These are phyloP conservation scores for Melanotus villosus DNA, from an alignment of 2,888 invertebrate species.

Conservation along the genomic window DNA sequence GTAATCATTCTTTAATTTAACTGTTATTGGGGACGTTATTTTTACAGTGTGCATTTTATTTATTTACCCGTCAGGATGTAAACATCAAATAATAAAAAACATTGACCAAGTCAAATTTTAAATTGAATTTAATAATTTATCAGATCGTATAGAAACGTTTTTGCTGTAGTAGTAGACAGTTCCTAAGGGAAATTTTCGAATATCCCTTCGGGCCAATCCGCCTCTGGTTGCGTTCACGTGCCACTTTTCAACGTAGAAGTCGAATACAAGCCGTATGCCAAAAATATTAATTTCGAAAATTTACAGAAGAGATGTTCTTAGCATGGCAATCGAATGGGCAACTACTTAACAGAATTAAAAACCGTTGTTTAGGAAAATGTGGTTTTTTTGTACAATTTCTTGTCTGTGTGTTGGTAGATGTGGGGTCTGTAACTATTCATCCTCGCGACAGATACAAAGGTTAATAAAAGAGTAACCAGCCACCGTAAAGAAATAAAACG, in stretches of 20 bases:
- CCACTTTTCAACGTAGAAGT: conserved; percentile 12
- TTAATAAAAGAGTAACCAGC: conserved; percentile 64
- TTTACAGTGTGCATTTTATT: not conserved
- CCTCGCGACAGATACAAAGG: conserved; percentile 59
- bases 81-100: conserved; percentile 36
- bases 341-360: conserved; percentile 11
- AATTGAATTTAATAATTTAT: conserved; percentile 63
- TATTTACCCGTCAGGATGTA: conserved; percentile 11
- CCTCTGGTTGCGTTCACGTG: conserved; percentile 49
- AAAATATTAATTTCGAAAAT: conserved; percentile 4
- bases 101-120: conserved; percentile 54
- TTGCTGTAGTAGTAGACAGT: conserved; percentile 57
- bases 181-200: conserved; percentile 61
- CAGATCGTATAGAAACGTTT: conserved; percentile 57
- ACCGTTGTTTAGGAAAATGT: conserved; percentile 9
- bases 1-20: too few species aligned
- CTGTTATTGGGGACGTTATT: too few species aligned
- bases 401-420: conserved; percentile 61
- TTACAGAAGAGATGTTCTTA: conserved; percentile 14
- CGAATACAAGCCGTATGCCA: conserved; percentile 2
- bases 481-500: conserved; percentile 62
- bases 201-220: conserved; percentile 58
- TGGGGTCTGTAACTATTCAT: conserved; percentile 58
- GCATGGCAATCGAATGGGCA: conserved; percentile 20
- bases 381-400: conserved; percentile 55